A percentile compares a stretch with the other conserved stretches of the same genome.
Conservation (phyloP, 2,113 vertebrate genomes). For the Dendrocopos noguchii region DNA sequence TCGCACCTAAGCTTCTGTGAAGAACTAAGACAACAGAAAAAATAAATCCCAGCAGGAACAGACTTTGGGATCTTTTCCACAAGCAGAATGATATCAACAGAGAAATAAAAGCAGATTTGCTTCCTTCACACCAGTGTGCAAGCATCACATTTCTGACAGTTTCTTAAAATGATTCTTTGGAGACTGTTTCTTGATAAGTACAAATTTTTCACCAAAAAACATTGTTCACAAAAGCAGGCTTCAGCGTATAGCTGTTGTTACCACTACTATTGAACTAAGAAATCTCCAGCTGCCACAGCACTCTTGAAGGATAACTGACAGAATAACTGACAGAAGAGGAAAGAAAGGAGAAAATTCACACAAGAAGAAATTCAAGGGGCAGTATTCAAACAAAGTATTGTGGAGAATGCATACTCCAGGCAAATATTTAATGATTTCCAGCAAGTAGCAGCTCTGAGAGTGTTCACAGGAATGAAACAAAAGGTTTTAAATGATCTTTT, state of each 20-base stretch:
- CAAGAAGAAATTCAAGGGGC: background rate
- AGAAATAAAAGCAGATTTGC: background rate
- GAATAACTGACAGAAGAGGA: background rate
- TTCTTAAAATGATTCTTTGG: background rate
- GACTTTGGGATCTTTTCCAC: background rate
- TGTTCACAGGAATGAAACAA: background rate
- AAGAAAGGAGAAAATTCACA: background rate
- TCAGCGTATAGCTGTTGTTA: background rate
- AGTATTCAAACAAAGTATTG: background rate
- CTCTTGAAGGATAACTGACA: background rate
- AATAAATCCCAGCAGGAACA: background rate
- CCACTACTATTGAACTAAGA: background rate
- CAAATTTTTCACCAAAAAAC: too few relatives aligned
- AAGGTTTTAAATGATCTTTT: background rate
- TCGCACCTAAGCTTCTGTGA: background rate
- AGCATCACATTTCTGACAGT: background rate
- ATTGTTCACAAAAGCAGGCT: background rate
- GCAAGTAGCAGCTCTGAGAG: background rate
- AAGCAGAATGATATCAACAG: background rate
- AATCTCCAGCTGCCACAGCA: background rate
- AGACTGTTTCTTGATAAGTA: background rate
- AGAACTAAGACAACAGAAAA: background rate
- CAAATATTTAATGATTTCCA: background rate
- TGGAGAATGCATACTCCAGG: background rate
- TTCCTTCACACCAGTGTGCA: background rate